These are phyloP conservation scores for Tyto alba DNA, from an alignment of 2,113 vertebrate species.

Conservation along the genomic window DNA sequence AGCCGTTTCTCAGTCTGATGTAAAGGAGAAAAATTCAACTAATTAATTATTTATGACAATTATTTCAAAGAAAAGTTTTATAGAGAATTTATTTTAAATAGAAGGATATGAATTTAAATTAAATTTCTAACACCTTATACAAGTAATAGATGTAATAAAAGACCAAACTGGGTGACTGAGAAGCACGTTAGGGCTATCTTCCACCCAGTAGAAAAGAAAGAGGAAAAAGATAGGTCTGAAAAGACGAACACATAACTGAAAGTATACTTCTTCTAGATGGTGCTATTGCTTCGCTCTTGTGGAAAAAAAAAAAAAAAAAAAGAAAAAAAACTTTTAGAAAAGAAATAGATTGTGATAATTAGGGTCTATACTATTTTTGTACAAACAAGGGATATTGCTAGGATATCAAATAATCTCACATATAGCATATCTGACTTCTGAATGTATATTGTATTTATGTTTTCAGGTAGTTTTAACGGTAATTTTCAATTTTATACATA, in stretches of 20 bases:
- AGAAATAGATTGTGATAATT: neutral
- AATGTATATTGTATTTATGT: neutral
- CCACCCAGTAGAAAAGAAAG: neutral
- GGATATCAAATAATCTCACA: neutral
- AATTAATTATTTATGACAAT: neutral
- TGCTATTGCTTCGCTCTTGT: slow-evolving; percentile 40
- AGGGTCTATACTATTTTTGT: neutral
- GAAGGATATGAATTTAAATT: neutral
- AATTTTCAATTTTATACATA: neutral
- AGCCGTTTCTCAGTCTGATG: neutral
- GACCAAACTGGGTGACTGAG: no score
- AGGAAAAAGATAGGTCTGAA: neutral
- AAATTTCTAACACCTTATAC: neutral
- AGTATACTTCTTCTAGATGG: slow-evolving; percentile 44
- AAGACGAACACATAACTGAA: neutral
- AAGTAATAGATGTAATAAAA: neutral
- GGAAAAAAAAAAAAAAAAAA: neutral
- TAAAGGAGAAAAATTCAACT: neutral
- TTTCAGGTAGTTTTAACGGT: neutral
- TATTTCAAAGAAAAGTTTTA: neutral
- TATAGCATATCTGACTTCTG: neutral
- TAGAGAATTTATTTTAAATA: neutral
- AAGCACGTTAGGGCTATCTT: neutral
- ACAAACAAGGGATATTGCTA: neutral
- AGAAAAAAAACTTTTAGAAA: neutral